phyloP scores from a whole-genome alignment of 2,888 invertebrate species.

The Osmoderma eremita region DNA sequence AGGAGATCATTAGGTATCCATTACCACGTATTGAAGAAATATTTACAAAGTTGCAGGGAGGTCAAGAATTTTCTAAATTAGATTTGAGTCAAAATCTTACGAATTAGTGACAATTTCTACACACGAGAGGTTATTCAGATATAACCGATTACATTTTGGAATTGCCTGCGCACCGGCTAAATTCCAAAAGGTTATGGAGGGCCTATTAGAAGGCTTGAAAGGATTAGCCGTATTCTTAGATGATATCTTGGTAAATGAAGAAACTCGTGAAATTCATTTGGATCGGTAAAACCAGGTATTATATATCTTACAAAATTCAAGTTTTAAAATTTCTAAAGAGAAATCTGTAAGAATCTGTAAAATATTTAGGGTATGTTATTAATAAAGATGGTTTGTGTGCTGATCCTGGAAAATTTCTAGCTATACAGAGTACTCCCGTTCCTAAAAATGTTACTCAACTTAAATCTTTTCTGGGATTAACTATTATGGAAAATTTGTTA shows the following conservation, averaged over 20 bases:
- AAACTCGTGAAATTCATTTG: neutral
- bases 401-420: too few relatives aligned
- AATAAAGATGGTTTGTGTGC: too few relatives aligned
- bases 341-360: conserved; percentile 1
- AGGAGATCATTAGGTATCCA: conserved; percentile 47
- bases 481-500: too few relatives aligned
- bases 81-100: too few relatives aligned
- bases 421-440: too few relatives aligned
- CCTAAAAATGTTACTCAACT: too few relatives aligned
- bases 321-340: neutral
- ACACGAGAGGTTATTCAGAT: conserved; percentile 49
- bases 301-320: neutral
- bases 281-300: neutral
- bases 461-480: too few relatives aligned
- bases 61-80: neutral
- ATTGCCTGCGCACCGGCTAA: conserved; percentile 54
- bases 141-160: conserved; percentile 51
- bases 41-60: neutral
- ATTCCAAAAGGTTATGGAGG: conserved; percentile 56
- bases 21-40: conserved; percentile 46
- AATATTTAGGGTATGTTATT: neutral
- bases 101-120: conserved; percentile 45
- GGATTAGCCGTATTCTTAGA: neutral
- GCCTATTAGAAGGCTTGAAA: neutral
- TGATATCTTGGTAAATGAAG: neutral